Base-by-base conservation (phyloP, 2,888 invertebrate species). In the Drosophila meridionalis region DNA sequence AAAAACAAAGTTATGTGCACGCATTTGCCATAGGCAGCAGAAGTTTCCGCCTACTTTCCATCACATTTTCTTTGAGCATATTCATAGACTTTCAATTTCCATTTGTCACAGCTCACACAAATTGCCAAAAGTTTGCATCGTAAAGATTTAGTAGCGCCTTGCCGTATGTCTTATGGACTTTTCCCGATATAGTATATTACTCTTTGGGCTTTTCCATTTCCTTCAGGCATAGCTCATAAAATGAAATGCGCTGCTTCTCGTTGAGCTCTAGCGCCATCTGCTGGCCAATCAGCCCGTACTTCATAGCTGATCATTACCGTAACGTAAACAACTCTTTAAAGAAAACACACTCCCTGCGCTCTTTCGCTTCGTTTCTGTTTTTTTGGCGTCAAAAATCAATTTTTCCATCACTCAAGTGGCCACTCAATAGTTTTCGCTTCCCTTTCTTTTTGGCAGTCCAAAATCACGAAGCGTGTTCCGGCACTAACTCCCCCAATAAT, bases 401-500 rank as follows among this genome's bases (percentile, higher is more conserved):
- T 75, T 66, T 67, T 57, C 69, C 58, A 73, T 86, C 71, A 78
- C 60, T 89, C 84, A 89, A 84, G 84, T 81, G 89, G 71, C 58
- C 82, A 73, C 83, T 82, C 83, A 71, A 76, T 66, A 20, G 62
- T 28, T 52, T 52, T 20, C 34, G 11, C 11, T 50, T 5, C 50
- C 9, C n/a, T 32, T 32, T 56, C 50, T 66, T 76, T 62, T 65
- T 60, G 63, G 65, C 59, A 66, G 64, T 38, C 52, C 2, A 48
- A 48, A 52, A 20, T 53, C 52, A 42, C 53, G 56, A 58, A 47
- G 43, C 40, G 38, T 72, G 50, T 73, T 67, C 73, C 71, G 79
- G 84, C 83, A 77, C 74, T 69, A 84, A 57, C 64, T 76, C 65
- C 68, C 32, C 47, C 76, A 82, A 83, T 87, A 87, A 84, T 88